phyloP scores from a whole-genome alignment of 2,888 invertebrate species.

The Pseudococcus viburni region DNA sequence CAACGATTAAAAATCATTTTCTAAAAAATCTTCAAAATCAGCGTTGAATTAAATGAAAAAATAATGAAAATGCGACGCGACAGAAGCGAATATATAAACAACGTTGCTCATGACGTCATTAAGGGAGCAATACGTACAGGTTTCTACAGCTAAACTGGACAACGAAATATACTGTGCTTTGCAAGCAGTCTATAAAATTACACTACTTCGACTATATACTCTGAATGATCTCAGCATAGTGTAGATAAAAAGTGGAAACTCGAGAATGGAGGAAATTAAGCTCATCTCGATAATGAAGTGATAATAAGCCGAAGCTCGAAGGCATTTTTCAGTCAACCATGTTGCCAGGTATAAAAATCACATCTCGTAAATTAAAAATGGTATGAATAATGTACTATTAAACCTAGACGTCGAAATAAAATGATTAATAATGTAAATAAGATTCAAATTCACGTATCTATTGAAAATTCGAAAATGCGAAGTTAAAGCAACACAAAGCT shows the following conservation, averaged over 20 bases:
- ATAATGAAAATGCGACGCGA: background rate
- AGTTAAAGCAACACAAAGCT: constrained; percentile 49
- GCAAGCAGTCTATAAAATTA: background rate
- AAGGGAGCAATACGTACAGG: constrained; percentile 2
- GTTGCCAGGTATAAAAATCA: constrained; percentile 39
- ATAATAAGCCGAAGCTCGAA: constrained; percentile 11
- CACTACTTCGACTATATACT: background rate
- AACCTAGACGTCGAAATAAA: constrained; percentile 17
- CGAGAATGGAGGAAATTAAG: background rate
- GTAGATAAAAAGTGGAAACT: background rate
- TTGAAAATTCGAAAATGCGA: background rate
- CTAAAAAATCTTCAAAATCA: background rate
- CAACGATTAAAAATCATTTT: background rate
- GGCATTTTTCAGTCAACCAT: constrained; percentile 33
- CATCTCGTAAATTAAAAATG: background rate
- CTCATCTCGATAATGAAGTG: background rate
- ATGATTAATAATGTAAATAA: constrained; percentile 18
- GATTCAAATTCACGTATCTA: background rate
- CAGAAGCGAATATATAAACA: background rate
- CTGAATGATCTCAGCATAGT: background rate
- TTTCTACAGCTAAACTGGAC: constrained; percentile 3
- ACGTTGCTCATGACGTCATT: background rate
- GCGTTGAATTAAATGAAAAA: background rate
- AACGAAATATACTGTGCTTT: background rate
- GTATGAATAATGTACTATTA: background rate